Base-by-base conservation (phyloP, 2,113 vertebrate species). In the Taxidea taxus region DNA sequence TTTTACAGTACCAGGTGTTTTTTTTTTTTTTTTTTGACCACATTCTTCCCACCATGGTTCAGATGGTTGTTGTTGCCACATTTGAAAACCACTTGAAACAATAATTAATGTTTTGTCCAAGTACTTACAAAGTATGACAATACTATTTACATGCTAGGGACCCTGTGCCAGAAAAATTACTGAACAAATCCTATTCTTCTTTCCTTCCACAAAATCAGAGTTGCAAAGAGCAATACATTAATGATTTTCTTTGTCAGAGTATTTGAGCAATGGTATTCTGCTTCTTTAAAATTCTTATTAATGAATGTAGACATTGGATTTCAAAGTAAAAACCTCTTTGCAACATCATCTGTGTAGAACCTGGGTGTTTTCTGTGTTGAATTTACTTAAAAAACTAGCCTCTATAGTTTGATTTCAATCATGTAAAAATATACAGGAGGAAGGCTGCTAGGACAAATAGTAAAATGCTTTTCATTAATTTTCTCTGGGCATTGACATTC, bases 21-120 rank as follows among this genome's bases (percentile, higher is more conserved):
- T 51, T 81, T 94, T 34, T 16, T 58, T 58, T 56, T 58, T 58
- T 58, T 58, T 56, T 56, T 56, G 37, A 34, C 42, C 56, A 42
- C 10, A 25, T 90, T 95, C 60, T 89, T 85, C 21, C 47, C 44
- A 78, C 58, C 56, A 42, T 91, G 96, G 95, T 98, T 97, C 81
- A 77, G 86, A 93, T 70, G 84, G 77, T 72, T 1, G 0, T 58
- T 77, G 44, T 81, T 93, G 39, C 70, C 37, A 34, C 72, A 64
- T 92, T 80, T 94, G 95, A 96, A 94, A 97, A 92, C 34, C 47
- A 92, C 64, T 96, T 92, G 87, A 96, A 97, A 91, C 29, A 93
- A 82, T 77, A 94, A 96, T 96, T 96, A 84, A 23, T 94, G 80
- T 74, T 95, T 92, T 97, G 87, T 92, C 58, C 31, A 92, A 66